Conservation (phyloP, 2,797 vertebrate genomes). For the Hippoglossus hippoglossus region DNA sequence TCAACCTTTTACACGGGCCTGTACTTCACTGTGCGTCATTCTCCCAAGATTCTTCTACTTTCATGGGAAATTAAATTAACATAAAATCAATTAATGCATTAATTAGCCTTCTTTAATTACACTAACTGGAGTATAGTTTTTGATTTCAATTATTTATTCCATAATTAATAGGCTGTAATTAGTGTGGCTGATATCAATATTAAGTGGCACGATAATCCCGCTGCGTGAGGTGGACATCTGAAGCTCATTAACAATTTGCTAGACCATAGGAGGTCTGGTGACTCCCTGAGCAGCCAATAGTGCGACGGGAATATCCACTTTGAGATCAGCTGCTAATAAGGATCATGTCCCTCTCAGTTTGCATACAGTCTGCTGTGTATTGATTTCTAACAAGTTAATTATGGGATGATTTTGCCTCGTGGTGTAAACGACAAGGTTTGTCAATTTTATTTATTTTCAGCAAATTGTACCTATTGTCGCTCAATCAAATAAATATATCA, state of each 20-base stretch:
- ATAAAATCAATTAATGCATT: constrained; percentile 88
- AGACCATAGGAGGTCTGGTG: constrained; percentile 45
- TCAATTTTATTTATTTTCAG: constrained; percentile 11
- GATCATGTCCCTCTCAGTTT: too few relatives aligned
- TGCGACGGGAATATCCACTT: constrained; percentile 30
- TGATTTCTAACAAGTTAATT: constrained; percentile 62
- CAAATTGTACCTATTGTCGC: constrained; percentile 15
- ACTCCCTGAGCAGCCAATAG: constrained; percentile 50
- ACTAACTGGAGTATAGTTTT: constrained; percentile 80
- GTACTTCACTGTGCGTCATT: constrained; percentile 33
- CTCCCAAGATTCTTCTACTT: constrained; percentile 77
- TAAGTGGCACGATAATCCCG: constrained; percentile 69
- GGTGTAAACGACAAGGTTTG: constrained; percentile 8
- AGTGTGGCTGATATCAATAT: constrained; percentile 78
- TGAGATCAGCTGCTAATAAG: constrained; percentile 25
- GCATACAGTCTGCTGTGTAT: constrained; percentile 24
- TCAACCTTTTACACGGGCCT: constrained; percentile 54
- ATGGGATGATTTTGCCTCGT: constrained; percentile 39
- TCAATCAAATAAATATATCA: constrained; percentile 7
- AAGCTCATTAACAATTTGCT: constrained; percentile 56
- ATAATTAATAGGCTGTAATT: constrained; percentile 86
- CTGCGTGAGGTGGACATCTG: constrained; percentile 68
- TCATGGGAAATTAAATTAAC: constrained; percentile 84
- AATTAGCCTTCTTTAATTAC: constrained; percentile 87
- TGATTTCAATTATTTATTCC: constrained; percentile 84